Percentiles rank a stretch among this genome's conserved stretches.
Conservation (phyloP, 2,888 invertebrate genomes). For the Volucella zonaria region DNA sequence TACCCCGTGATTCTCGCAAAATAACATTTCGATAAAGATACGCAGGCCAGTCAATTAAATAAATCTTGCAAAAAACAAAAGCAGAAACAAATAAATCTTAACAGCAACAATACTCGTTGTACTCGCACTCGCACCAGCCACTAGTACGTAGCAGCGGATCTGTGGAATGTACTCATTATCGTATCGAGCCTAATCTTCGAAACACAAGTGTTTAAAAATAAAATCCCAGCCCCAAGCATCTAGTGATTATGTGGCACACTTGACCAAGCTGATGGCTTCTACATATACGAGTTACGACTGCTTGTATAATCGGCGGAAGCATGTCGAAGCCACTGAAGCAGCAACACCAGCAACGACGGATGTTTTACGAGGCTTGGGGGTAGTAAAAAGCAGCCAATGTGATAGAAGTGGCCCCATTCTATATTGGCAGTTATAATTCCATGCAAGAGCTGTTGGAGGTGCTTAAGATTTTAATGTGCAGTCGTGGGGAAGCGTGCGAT, state of each 20-base stretch:
- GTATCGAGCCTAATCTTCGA: constrained; percentile 9
- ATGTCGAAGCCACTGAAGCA: constrained; percentile 9
- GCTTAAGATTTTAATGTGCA: constrained; percentile 25
- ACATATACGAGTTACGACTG: constrained; percentile 15
- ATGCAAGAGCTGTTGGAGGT: constrained; percentile 3
- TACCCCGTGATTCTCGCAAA: too few species aligned
- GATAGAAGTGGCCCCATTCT: constrained; percentile 1
- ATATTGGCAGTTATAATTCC: not conserved
- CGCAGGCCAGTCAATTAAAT: too few species aligned
- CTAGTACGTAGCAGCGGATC: not conserved
- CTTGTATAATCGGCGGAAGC: constrained; percentile 12
- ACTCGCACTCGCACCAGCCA: not conserved
- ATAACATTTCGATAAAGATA: too few species aligned
- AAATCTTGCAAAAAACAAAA: too few species aligned
- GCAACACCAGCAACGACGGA: not conserved
- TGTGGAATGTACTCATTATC: constrained; percentile 5
- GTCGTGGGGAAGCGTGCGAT: not conserved
- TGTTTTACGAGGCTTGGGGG: not conserved
- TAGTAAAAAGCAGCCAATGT: not conserved
- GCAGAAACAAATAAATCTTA: not conserved
- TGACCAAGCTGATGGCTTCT: constrained; percentile 16
- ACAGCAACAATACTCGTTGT: not conserved
- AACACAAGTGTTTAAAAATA: constrained; percentile 2
- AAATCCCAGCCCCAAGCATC: not conserved
- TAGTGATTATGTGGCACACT: constrained; percentile 36